These are phyloP conservation scores for Chionodraco myersi DNA, from an alignment of 2,113 vertebrate species.

Conservation along the genomic window DNA sequence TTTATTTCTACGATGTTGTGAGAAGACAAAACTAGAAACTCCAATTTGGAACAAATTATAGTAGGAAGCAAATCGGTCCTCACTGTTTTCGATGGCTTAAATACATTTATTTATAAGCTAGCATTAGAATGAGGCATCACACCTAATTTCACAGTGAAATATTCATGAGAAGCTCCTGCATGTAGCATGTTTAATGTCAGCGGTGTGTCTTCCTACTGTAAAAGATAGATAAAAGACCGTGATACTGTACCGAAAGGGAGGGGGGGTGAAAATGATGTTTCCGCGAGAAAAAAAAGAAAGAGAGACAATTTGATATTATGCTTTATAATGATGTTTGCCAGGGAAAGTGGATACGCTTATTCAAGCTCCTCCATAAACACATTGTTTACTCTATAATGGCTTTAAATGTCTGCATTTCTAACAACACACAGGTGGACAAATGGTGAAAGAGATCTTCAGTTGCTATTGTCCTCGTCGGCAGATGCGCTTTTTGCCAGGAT, in stretches of 20 bases:
- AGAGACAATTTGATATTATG: constrained; percentile 17
- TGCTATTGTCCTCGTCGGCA: constrained; percentile 56
- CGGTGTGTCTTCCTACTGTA: constrained; percentile 38
- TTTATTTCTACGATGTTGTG: background rate
- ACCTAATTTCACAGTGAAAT: constrained; percentile 72
- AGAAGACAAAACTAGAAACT: constrained; percentile 11
- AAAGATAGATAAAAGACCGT: constrained; percentile 55
- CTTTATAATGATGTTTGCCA: constrained; percentile 25
- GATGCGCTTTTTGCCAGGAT: constrained; percentile 68
- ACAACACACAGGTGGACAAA: constrained; percentile 15
- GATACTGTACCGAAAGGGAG: background rate
- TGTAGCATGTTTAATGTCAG: constrained; percentile 65
- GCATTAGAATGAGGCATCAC: constrained; percentile 56
- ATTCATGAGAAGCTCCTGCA: constrained; percentile 59
- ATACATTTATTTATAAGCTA: constrained; percentile 62
- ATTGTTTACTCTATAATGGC: constrained; percentile 41
- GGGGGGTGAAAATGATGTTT: background rate
- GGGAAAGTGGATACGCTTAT: constrained; percentile 28
- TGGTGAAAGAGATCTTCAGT: constrained; percentile 33
- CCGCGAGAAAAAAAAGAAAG: background rate
- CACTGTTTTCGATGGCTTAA: constrained; percentile 26
- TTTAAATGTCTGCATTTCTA: constrained; percentile 41
- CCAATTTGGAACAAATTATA: constrained; percentile 31
- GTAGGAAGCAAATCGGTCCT: constrained; percentile 8
- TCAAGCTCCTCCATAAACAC: constrained; percentile 30